Evolutionary conservation across 2,797 vertebrate species (phyloP).

Genomic region (Clarias pachynema): DNA sequence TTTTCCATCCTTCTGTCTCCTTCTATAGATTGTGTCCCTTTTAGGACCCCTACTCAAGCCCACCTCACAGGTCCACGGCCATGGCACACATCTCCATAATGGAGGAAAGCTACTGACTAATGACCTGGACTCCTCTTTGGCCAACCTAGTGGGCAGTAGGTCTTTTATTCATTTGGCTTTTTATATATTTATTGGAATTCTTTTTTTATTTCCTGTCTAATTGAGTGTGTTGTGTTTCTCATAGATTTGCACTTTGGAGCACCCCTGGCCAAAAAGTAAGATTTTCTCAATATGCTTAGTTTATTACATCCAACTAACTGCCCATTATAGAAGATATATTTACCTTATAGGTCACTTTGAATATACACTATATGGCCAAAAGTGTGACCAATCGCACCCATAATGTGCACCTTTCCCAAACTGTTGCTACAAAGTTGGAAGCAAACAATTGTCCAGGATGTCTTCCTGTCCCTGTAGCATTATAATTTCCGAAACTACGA

Average conservation of each 20-base stretch:
- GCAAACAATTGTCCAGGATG: background rate
- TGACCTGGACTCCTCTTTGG: constrained; percentile 86
- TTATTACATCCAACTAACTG: background rate
- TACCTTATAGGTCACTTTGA: background rate
- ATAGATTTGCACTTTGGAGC: constrained; percentile 89
- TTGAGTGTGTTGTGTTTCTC: constrained; percentile 37
- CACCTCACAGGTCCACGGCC: constrained; percentile 78
- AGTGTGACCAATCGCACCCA: background rate
- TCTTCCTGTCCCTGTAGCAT: background rate
- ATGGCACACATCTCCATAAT: constrained; percentile 71
- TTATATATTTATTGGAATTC: background rate
- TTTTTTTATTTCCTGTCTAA: constrained; percentile 4
- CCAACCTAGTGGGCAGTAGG: constrained; percentile 89
- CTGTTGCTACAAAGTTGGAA: background rate
- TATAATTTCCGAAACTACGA: background rate
- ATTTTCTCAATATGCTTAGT: background rate
- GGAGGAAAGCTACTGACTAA: constrained; percentile 80
- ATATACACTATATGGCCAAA: background rate
- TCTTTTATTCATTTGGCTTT: constrained; percentile 36
- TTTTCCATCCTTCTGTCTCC: constrained; percentile 41
- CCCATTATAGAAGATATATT: background rate
- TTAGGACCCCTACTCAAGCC: constrained; percentile 84
- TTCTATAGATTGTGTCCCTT: constrained; percentile 60
- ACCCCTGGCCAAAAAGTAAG: constrained; percentile 87
- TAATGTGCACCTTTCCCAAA: background rate